Conservation (phyloP, 2,113 vertebrate genomes). For the Suricata suricatta region DNA sequence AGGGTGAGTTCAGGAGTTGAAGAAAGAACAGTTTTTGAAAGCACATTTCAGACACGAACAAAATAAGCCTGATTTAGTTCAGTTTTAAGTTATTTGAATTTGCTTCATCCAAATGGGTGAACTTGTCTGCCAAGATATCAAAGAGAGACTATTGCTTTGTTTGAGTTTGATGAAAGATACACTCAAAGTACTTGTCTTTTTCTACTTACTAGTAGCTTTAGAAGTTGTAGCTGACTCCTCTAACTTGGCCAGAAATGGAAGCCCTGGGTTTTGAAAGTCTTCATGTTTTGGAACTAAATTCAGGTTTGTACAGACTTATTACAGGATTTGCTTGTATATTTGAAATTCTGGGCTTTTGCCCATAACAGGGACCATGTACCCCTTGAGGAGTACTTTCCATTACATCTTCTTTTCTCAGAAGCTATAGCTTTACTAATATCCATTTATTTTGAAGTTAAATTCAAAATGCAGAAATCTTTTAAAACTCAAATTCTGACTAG, state of each 20-base stretch:
- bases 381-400: neutral
- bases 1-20: neutral
- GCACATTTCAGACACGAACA: neutral
- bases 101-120: neutral
- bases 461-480: neutral
- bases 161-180: neutral
- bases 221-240: neutral
- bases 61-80: conserved; percentile 10
- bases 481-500: neutral
- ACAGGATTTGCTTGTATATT: neutral
- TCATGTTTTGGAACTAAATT: neutral
- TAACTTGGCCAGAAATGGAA: conserved; percentile 18
- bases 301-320: neutral
- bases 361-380: neutral
- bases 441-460: neutral
- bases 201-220: neutral
- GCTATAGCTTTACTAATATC: neutral
- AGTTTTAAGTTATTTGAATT: conserved; percentile 1
- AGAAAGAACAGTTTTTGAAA: neutral
- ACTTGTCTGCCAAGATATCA: neutral
- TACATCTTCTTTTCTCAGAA: neutral
- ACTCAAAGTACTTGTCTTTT: neutral
- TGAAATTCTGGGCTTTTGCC: neutral
- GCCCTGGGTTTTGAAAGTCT: neutral
- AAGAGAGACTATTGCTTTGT: neutral